These are phyloP conservation scores for Crotalus viridis DNA, from an alignment of 2,113 vertebrate species.

Conservation along the genomic window DNA sequence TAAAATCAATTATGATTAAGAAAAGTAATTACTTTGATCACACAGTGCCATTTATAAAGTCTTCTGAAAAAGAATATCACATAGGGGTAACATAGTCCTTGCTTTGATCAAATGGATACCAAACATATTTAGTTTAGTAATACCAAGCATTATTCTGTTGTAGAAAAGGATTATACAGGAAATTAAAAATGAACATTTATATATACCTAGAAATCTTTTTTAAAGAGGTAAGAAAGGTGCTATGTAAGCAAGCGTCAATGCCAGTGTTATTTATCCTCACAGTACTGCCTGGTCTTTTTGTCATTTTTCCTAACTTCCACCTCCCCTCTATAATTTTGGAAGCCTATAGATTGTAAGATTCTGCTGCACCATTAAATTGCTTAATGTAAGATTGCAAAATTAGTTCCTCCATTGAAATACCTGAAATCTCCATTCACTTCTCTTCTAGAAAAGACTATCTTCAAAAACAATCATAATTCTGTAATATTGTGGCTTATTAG, in stretches of 20 bases:
- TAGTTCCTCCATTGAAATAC: slow-evolving; percentile 12
- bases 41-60: background rate
- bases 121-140: background rate
- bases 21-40: background rate
- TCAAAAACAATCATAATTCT: background rate
- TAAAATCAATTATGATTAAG: background rate
- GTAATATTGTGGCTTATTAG: slow-evolving; percentile 5
- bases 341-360: background rate
- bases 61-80: background rate
- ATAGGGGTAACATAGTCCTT: background rate
- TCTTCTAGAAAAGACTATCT: background rate
- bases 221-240: background rate
- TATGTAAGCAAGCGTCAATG: background rate
- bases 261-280: background rate
- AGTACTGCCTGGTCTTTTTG: background rate
- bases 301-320: background rate
- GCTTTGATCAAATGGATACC: background rate
- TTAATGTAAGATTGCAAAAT: background rate
- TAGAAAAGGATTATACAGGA: background rate
- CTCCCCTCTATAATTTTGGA: background rate
- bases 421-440: background rate
- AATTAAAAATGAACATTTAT: background rate
- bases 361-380: background rate
- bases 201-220: background rate
- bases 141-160: background rate